Percentiles rank a stretch among this genome's conserved stretches.
phyloP scores from a whole-genome alignment of 2,113 vertebrate species.

The Fregetta grallaria region DNA sequence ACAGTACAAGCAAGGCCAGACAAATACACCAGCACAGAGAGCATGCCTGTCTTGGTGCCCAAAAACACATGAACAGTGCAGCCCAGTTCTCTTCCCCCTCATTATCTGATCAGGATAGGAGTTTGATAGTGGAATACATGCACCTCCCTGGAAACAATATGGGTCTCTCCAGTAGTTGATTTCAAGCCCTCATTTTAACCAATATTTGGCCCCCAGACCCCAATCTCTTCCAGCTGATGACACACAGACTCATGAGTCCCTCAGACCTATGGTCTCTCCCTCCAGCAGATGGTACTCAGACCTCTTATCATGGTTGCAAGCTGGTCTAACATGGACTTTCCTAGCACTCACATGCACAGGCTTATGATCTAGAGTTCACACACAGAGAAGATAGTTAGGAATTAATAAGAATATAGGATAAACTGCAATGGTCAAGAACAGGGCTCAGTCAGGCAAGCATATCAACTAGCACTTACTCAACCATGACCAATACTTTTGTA shows the following conservation, averaged over 20 bases:
- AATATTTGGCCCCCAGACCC: not conserved
- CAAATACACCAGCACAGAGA: not conserved
- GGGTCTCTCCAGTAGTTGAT: rapidly evolving
- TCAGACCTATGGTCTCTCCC: not conserved
- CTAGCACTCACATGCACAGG: not conserved
- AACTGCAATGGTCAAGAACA: not conserved
- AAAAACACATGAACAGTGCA: not conserved
- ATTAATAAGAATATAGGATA: not conserved
- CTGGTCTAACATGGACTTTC: not conserved
- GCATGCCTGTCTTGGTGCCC: not conserved
- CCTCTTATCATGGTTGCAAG: rapidly evolving
- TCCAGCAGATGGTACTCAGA: not conserved
- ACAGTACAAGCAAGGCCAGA: not conserved
- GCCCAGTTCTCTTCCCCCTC: not conserved
- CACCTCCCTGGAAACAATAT: not conserved
- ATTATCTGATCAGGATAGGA: not conserved
- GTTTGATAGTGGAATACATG: not conserved
- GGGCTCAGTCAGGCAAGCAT: not conserved
- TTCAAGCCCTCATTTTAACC: not conserved
- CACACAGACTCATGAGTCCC: too few relatives aligned
- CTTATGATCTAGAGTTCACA: not conserved
- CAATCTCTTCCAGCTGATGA: not conserved
- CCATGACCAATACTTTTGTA: not conserved
- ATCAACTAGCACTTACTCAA: not conserved
- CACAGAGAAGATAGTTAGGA: not conserved